Evolutionary conservation across 2,888 invertebrate genomes (phyloP).

Genomic region (Choreutis nemorana): DNA sequence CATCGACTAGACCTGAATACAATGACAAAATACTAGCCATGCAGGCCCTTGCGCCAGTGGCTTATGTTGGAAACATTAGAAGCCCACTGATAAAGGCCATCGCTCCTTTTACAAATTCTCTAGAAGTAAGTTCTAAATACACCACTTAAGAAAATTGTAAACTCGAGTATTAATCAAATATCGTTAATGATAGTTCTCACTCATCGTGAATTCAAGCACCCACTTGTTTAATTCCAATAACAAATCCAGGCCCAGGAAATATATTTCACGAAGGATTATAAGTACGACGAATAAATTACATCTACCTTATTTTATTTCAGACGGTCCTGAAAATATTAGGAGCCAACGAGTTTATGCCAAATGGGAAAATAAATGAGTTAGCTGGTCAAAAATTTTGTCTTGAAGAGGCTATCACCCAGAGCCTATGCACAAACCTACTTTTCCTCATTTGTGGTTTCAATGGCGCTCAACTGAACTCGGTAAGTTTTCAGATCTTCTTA

Average conservation of each 20-base stretch:
- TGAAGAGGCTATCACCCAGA: constrained; percentile 53
- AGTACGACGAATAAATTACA: too few species aligned
- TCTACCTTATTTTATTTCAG: constrained; percentile 23
- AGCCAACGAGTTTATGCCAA: constrained; percentile 67
- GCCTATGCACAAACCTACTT: constrained; percentile 66
- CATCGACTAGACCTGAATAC: constrained; percentile 63
- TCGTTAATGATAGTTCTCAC: too few species aligned
- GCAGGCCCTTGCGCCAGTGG: constrained; percentile 69
- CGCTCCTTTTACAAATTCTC: constrained; percentile 43
- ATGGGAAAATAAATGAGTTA: constrained; percentile 48
- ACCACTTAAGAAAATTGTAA: too few species aligned
- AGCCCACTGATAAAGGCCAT: constrained; percentile 58
- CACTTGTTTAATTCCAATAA: too few species aligned
- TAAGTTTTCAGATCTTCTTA: too few species aligned
- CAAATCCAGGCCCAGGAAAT: too few species aligned
- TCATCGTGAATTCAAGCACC: too few species aligned
- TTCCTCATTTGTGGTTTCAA: constrained; percentile 69
- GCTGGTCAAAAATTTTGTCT: constrained; percentile 55
- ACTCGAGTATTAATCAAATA: too few species aligned
- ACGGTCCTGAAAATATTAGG: constrained; percentile 41
- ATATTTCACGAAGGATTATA: too few species aligned
- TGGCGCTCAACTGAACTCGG: constrained; percentile 55
- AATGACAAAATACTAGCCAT: constrained; percentile 66
- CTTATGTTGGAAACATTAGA: constrained; percentile 49
- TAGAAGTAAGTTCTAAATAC: constrained; percentile 48